These are phyloP conservation scores for Pristionchus maxplancki DNA, from an alignment of 2,888 invertebrate genomes.

Conservation along the genomic window DNA sequence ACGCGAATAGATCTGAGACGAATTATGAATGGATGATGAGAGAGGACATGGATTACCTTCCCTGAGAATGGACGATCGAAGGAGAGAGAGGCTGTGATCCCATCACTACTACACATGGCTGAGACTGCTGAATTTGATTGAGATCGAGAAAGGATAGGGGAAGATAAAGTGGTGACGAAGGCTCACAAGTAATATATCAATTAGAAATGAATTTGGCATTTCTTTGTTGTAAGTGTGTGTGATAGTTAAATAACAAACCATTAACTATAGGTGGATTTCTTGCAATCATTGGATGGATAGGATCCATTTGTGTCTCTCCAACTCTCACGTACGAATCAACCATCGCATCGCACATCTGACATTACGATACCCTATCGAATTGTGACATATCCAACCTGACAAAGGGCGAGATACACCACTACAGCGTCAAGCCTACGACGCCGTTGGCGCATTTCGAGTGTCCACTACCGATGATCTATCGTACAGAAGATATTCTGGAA, in stretches of 20 bases:
- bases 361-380: not conserved
- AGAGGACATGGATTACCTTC: constrained; percentile 58
- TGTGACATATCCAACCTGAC: not conserved
- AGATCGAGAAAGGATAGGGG: too few relatives aligned
- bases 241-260: too few relatives aligned
- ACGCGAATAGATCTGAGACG: constrained; percentile 71
- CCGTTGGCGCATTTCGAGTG: constrained; percentile 11
- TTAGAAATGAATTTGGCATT: too few relatives aligned
- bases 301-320: constrained; percentile 22
- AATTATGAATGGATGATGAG: too few relatives aligned
- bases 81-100: constrained; percentile 75
- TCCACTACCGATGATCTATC: not conserved
- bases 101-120: constrained; percentile 76
- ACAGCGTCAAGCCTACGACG: not conserved
- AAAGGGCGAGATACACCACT: not conserved
- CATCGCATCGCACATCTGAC: not conserved
- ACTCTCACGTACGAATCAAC: constrained; percentile 30
- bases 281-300: constrained; percentile 6
- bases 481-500: not conserved
- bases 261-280: constrained; percentile 23
- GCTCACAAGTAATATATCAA: too few relatives aligned
- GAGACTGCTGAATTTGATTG: constrained; percentile 71
- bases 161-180: too few relatives aligned
- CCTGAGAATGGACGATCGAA: constrained; percentile 75
- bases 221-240: too few relatives aligned